phyloP scores from a whole-genome alignment of 2,113 vertebrate species.

The Odobenus rosmarus region DNA sequence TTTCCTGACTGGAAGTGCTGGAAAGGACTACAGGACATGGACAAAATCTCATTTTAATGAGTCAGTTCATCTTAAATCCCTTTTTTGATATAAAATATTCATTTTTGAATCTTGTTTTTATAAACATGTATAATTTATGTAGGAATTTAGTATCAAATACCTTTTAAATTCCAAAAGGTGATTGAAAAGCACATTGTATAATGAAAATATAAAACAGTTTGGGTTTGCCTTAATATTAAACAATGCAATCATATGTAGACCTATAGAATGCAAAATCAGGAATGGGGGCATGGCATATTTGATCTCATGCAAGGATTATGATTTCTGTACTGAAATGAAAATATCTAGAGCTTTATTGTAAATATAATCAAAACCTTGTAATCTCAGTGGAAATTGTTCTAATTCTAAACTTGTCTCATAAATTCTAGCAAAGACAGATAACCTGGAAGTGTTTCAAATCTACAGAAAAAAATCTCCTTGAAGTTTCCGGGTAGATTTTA shows the following conservation, averaged over 20 bases:
- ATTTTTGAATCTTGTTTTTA: background rate
- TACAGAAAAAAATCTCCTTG: background rate
- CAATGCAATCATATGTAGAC: background rate
- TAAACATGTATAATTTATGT: background rate
- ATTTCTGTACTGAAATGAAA: conserved; percentile 52
- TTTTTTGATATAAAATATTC: conserved; percentile 39
- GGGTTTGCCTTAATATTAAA: conserved; percentile 34
- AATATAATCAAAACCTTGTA: conserved; percentile 6
- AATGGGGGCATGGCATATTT: background rate
- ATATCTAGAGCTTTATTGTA: conserved; percentile 35
- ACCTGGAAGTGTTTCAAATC: conserved; percentile 46
- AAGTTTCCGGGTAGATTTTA: conserved; percentile 23
- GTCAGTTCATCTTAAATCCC: background rate
- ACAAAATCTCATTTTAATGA: background rate
- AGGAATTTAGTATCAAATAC: background rate
- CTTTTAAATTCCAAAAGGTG: conserved; percentile 36
- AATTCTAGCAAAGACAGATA: conserved; percentile 22
- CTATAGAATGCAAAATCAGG: conserved; percentile 34
- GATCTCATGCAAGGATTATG: background rate
- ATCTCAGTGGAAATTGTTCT: conserved; percentile 5
- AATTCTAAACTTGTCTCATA: conserved; percentile 34
- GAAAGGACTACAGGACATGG: background rate
- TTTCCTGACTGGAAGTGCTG: background rate
- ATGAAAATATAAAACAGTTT: background rate
- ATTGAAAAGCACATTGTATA: background rate